Conservation (phyloP, 2,113 vertebrate species). For the Lophochroa leadbeateri region DNA sequence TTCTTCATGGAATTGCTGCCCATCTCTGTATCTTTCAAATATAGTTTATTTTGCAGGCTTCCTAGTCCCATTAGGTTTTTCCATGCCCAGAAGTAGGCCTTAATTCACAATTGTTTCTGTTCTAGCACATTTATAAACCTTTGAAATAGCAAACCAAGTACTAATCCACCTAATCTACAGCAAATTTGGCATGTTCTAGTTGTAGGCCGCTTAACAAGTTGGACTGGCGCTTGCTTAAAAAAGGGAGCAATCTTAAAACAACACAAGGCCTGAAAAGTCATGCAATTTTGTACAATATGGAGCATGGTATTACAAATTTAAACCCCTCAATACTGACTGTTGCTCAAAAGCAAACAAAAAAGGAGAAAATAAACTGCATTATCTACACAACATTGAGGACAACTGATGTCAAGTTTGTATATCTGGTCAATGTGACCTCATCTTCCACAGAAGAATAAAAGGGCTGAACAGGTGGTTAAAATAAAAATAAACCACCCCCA, state of each 20-base stretch:
- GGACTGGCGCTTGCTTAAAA: not conserved
- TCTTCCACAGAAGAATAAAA: not conserved
- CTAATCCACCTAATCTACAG: not conserved
- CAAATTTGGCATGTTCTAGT: not conserved
- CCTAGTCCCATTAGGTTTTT: not conserved
- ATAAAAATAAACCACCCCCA: not conserved
- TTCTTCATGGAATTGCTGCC: not conserved
- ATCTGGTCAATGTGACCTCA: not conserved
- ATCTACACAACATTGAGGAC: not conserved
- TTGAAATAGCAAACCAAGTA: not conserved
- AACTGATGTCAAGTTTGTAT: not conserved
- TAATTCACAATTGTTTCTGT: not conserved
- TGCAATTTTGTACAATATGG: not conserved
- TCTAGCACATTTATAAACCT: not conserved
- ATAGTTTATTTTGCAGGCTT: not conserved
- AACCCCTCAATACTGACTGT: not conserved
- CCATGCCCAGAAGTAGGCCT: not conserved
- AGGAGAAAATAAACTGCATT: not conserved
- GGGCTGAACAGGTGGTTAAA: not conserved
- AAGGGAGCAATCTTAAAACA: not conserved
- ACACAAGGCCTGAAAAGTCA: not conserved
- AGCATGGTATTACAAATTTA: not conserved
- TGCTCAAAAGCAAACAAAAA: not conserved
- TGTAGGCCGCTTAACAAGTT: not conserved
- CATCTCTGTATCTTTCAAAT: not conserved